Evolutionary conservation across 2,888 invertebrate genomes (phyloP).

Genomic region (Drosophila colorata): DNA sequence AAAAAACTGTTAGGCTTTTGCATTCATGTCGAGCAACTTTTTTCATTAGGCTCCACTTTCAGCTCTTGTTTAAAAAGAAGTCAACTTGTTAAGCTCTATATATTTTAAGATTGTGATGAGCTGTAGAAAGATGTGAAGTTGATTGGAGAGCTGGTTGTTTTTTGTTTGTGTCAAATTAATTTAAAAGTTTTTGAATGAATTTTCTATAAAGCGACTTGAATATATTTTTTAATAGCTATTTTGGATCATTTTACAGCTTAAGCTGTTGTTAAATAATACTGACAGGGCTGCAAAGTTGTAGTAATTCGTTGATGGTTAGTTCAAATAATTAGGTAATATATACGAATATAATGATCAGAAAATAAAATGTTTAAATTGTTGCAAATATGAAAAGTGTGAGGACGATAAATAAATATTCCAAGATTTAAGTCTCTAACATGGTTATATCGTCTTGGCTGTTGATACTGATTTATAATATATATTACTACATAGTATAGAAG

Average conservation of each 20-base stretch:
- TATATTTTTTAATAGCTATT: not conserved
- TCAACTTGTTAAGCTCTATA: slow-evolving; percentile 22
- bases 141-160: slow-evolving; percentile 20
- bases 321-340: too few relatives aligned
- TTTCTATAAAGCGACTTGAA: not conserved
- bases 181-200: slow-evolving; percentile 30
- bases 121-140: slow-evolving; percentile 21
- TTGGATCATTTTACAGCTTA: not conserved
- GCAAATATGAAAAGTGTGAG: too few relatives aligned
- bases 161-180: slow-evolving; percentile 24
- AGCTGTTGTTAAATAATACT: not conserved
- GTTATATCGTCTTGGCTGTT: too few relatives aligned
- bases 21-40: slow-evolving; percentile 35
- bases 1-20: slow-evolving; percentile 19
- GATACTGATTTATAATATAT: too few relatives aligned
- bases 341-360: too few relatives aligned
- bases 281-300: not conserved
- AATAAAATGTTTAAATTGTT: too few relatives aligned
- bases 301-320: not conserved
- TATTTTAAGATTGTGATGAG: slow-evolving; percentile 14
- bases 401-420: too few relatives aligned
- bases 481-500: too few relatives aligned
- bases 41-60: slow-evolving; percentile 47
- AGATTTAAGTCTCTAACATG: too few relatives aligned
- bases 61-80: slow-evolving; percentile 22